Percentiles rank a stretch among this genome's conserved stretches.
Evolutionary conservation across 2,797 vertebrate species (phyloP).

Genomic region (Gila robusta): DNA sequence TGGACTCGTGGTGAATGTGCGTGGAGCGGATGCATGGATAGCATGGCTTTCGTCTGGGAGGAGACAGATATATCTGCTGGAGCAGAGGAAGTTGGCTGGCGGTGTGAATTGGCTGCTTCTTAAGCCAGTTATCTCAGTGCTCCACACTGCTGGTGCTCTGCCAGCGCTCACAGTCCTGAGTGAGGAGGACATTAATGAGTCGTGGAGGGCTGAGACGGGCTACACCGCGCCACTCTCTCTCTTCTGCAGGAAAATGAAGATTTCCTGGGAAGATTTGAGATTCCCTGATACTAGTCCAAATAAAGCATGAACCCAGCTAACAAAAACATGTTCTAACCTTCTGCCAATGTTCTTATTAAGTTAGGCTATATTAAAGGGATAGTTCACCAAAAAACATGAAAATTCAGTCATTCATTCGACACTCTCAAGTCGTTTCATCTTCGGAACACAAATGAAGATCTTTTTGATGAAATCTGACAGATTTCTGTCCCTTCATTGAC

Average conservation of each 20-base stretch:
- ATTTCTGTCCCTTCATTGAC: no score
- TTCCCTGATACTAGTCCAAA: slow-evolving; percentile 74
- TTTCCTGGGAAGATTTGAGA: no score
- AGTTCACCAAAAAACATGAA: no score
- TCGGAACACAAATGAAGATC: no score
- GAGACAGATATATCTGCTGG: slow-evolving; percentile 45
- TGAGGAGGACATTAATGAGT: slow-evolving; percentile 74
- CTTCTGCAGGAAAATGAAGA: slow-evolving; percentile 53
- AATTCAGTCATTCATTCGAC: no score
- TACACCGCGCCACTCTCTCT: slow-evolving; percentile 26
- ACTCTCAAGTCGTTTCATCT: no score
- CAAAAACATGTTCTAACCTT: neutral
- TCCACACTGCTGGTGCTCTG: slow-evolving; percentile 74
- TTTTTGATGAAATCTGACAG: no score
- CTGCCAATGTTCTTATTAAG: neutral
- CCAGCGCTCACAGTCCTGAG: slow-evolving; percentile 69
- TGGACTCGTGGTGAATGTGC: neutral
- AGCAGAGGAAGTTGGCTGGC: slow-evolving; percentile 64
- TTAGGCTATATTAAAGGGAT: no score
- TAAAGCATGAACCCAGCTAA: slow-evolving; percentile 38
- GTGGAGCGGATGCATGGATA: neutral
- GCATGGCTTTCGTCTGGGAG: slow-evolving; percentile 48
- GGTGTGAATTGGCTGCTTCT: slow-evolving; percentile 69
- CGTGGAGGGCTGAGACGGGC: slow-evolving; percentile 47
- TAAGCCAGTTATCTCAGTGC: slow-evolving; percentile 74